Conservation (phyloP, 1,140 invertebrate species). For the Cotesia glomerata region DNA sequence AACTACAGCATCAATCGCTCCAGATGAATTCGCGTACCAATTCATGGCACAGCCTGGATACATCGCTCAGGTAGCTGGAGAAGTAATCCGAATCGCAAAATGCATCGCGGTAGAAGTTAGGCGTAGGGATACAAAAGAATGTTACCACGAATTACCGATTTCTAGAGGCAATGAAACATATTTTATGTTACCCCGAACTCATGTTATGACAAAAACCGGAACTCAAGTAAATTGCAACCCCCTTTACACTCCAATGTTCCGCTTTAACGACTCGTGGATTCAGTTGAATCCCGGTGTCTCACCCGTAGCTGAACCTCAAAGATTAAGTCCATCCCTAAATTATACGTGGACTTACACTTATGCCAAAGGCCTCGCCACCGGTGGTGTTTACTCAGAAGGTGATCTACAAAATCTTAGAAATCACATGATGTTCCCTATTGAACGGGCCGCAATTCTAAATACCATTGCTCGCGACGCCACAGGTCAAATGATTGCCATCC, state of each 20-base stretch:
- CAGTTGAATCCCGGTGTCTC: conserved; percentile 2
- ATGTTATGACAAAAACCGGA: conserved; percentile 26
- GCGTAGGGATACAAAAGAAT: conserved; percentile 12
- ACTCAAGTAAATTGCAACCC: conserved; percentile 22
- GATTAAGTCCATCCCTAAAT: too few relatives aligned
- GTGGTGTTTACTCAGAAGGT: conserved; percentile 19
- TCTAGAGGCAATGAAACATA: conserved; percentile 17
- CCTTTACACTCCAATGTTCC: conserved; percentile 20
- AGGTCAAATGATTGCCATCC: too few relatives aligned
- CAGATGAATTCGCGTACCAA: conserved; percentile 38
- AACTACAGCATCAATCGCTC: too few relatives aligned
- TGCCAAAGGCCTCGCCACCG: conserved; percentile 13
- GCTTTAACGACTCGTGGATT: conserved; percentile 29
- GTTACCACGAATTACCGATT: conserved; percentile 29
- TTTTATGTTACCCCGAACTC: conserved; percentile 32
- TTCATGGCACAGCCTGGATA: conserved; percentile 39
- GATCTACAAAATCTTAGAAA: background rate
- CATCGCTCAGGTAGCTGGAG: conserved; percentile 37
- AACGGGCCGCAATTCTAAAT: conserved; percentile 35
- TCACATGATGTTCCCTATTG: conserved; percentile 30
- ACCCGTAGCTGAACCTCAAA: conserved; percentile 10
- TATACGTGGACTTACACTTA: conserved; percentile 37
- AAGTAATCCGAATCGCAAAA: conserved; percentile 39
- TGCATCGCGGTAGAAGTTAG: conserved; percentile 33
- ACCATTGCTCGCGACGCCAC: conserved; percentile 21